Base-by-base conservation (phyloP, 2,888 invertebrate species). In the Sturmia bella region DNA sequence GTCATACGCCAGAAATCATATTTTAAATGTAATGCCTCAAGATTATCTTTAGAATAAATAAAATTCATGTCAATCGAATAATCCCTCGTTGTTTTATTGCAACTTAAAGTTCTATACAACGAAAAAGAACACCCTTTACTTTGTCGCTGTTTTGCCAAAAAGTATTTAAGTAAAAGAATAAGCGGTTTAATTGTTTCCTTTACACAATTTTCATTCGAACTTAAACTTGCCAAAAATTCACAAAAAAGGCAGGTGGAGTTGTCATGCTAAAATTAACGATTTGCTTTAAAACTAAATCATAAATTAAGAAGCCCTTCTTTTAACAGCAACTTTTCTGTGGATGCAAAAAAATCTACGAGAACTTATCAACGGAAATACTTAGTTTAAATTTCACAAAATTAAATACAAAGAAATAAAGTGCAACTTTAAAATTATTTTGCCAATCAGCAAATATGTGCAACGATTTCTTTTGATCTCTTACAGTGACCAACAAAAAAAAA, bases 351-450 rank as follows among this genome's bases (percentile, higher is more conserved):
- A 54, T 2, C 17, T 48, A 37, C 15, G 11, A 56, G 45, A 76
- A 32, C 17, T 63, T 69, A 32, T 37, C 54, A 70, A 63, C 77
- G 70, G 70, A 70, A 77, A 64, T 77, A 64, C 63, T 70, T 63
- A 50, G 70, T 77, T 78, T 24, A 75, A 64, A 37, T 59, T 69
- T 54, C 63, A 57, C 24, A 52, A 66, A 59, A 64, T 59, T 54
- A 63, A 21, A 37, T 15, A 56, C 21, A 37, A 37, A 69, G 15
- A 52, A 88, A 87, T 88, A 88, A 89, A 86, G 86, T 85, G 86
- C n/a, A 7, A 15, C 21, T 39, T 21, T 86, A 89, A 89, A 90
- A 73, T 61, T 73, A 63, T 61, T 69, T 76, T 50, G 43, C 70
- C 45, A 80, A 48, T 70, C 57, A 80, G 56, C 72, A 73, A 83